phyloP scores from a whole-genome alignment of 2,113 vertebrate species.

The Colaptes auratus region DNA sequence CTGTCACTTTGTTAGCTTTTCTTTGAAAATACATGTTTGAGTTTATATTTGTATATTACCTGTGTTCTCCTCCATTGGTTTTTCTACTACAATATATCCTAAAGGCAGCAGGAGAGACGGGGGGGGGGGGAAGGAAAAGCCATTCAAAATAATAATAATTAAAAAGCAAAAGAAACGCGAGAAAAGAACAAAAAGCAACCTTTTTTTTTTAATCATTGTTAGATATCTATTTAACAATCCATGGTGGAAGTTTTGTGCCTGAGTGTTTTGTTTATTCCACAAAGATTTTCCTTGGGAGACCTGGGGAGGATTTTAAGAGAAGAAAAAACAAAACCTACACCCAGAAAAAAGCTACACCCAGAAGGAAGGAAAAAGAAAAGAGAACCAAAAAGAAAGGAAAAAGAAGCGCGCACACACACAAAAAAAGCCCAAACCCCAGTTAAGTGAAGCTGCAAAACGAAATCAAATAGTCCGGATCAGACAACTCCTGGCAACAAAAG shows the following conservation, averaged over 20 bases:
- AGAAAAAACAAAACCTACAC: not conserved
- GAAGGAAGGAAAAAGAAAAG: not conserved
- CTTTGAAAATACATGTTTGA: not conserved
- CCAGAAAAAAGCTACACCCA: not conserved
- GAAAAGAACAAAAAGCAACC: not conserved
- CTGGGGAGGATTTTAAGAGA: not conserved
- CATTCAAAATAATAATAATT: not conserved
- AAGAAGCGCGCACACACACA: not conserved
- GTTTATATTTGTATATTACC: slow-evolving; percentile 42
- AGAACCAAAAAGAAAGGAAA: not conserved
- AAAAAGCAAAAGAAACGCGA: not conserved
- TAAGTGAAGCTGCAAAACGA: not conserved
- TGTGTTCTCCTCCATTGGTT: slow-evolving; percentile 45
- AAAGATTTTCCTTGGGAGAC: slow-evolving; percentile 39
- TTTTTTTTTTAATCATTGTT: not conserved
- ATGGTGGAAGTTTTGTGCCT: not conserved
- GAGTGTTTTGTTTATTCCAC: slow-evolving; percentile 44
- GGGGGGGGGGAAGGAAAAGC: not conserved
- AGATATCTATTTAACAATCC: not conserved
- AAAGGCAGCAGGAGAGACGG: not conserved
- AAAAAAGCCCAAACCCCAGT: not conserved
- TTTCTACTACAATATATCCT: slow-evolving; percentile 47
- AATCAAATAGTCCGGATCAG: not conserved
- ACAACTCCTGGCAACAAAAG: not conserved
- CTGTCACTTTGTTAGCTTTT: not conserved